Evolutionary conservation across 2,113 vertebrate genomes (phyloP).

Genomic region (Nannobrachium achirus): DNA sequence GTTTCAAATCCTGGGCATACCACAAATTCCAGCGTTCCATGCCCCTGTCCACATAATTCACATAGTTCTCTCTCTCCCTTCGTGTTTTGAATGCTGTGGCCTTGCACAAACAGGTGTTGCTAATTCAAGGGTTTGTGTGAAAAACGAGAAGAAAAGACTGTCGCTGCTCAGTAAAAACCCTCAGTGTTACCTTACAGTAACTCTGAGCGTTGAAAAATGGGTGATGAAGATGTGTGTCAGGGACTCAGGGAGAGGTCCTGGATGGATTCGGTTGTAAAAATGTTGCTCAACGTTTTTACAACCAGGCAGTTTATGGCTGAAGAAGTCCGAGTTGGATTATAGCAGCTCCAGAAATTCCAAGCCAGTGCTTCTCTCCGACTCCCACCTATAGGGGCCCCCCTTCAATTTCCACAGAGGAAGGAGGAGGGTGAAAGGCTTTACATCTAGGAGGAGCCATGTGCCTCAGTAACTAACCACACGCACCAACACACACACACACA

Average conservation of each 20-base stretch:
- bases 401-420: neutral
- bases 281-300: too few relatives aligned
- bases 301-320: neutral
- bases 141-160: slow-evolving; percentile 36
- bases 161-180: too few relatives aligned
- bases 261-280: too few relatives aligned
- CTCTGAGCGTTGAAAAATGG: too few relatives aligned
- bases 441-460: neutral
- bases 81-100: slow-evolving; percentile 39
- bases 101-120: slow-evolving; percentile 52
- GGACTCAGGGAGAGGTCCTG: too few relatives aligned
- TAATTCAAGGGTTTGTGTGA: slow-evolving; percentile 41
- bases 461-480: slow-evolving; percentile 31
- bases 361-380: neutral
- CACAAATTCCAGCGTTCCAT: slow-evolving; percentile 36
- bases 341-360: slow-evolving; percentile 8
- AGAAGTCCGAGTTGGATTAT: slow-evolving; percentile 19
- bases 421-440: neutral
- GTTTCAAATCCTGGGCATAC: slow-evolving; percentile 20
- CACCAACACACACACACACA: neutral
- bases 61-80: slow-evolving; percentile 38
- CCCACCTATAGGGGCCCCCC: neutral
- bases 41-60: slow-evolving; percentile 32
- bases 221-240: too few relatives aligned
- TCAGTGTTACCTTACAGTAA: too few relatives aligned